Conservation (phyloP, 2,113 vertebrate species). For the Hylia prasina region DNA sequence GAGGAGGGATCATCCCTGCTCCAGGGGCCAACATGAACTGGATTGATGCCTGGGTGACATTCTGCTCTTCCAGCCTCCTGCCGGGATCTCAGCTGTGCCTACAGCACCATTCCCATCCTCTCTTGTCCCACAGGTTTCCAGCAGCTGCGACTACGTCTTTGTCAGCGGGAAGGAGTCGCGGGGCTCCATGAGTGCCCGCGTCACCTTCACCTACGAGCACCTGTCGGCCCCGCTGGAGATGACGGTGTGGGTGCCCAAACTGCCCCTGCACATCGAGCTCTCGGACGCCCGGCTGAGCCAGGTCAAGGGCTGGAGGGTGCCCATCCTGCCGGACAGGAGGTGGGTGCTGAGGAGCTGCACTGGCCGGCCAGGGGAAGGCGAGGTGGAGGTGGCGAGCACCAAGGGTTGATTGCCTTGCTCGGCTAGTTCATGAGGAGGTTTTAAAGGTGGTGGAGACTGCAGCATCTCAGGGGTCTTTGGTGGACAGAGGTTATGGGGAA, state of each 20-base stretch:
- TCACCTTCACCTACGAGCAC: slow-evolving; percentile 94
- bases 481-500: neutral
- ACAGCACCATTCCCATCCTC: rapidly evolving
- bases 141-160: slow-evolving; percentile 95
- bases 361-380: neutral
- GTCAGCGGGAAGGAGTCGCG: slow-evolving; percentile 94
- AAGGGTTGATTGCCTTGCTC: neutral
- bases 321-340: slow-evolving; percentile 91
- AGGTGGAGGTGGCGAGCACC: neutral
- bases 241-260: slow-evolving; percentile 96
- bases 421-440: neutral
- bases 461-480: neutral
- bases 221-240: slow-evolving; percentile 91
- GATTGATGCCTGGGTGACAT: rapidly evolving
- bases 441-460: neutral
- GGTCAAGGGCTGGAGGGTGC: slow-evolving; percentile 98
- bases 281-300: slow-evolving; percentile 88
- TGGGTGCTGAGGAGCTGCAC: neutral
- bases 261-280: slow-evolving; percentile 91
- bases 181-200: slow-evolving; percentile 93
- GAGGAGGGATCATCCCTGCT: neutral
- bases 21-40: rapidly evolving
- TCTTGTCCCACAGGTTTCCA: slow-evolving; percentile 80
- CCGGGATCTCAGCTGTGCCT: neutral
- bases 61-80: neutral